These are phyloP conservation scores for Papilio helenus DNA, from an alignment of 1,140 invertebrate genomes.

Conservation along the genomic window DNA sequence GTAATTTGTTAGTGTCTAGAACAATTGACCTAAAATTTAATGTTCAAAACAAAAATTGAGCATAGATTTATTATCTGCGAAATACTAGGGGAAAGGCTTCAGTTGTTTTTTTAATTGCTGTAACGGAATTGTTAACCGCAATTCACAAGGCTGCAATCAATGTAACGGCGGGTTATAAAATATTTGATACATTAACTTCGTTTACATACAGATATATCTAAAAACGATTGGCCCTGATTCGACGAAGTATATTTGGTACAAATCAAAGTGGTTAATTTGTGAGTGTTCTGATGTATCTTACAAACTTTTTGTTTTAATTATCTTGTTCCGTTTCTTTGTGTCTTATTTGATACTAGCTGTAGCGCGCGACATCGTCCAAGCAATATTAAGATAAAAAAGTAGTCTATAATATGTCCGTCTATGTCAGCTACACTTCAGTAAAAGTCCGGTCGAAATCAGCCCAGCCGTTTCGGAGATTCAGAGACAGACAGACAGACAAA, in stretches of 20 bases:
- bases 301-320: no score
- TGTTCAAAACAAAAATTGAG: background rate
- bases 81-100: background rate
- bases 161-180: slow-evolving; percentile 35
- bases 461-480: no score
- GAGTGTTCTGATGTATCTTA: no score
- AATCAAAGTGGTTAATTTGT: background rate
- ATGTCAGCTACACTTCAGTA: no score
- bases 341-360: no score
- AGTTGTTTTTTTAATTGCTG: background rate
- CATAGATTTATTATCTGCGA: background rate
- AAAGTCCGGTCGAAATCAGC: no score
- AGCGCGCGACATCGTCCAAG: no score
- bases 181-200: slow-evolving; percentile 26
- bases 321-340: no score
- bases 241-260: slow-evolving; percentile 42
- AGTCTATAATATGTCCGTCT: no score
- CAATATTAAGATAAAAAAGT: no score
- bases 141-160: slow-evolving; percentile 28
- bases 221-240: slow-evolving; percentile 37
- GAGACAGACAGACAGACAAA: no score
- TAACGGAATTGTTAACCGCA: slow-evolving; percentile 6
- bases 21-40: background rate
- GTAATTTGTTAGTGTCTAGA: background rate
- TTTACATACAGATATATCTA: slow-evolving; percentile 10